A percentile compares a stretch with the other conserved stretches of the same genome.
Evolutionary conservation across 92 coral and sea anemone genomes (phyloP).

Genomic region (Siderastrea siderea): DNA sequence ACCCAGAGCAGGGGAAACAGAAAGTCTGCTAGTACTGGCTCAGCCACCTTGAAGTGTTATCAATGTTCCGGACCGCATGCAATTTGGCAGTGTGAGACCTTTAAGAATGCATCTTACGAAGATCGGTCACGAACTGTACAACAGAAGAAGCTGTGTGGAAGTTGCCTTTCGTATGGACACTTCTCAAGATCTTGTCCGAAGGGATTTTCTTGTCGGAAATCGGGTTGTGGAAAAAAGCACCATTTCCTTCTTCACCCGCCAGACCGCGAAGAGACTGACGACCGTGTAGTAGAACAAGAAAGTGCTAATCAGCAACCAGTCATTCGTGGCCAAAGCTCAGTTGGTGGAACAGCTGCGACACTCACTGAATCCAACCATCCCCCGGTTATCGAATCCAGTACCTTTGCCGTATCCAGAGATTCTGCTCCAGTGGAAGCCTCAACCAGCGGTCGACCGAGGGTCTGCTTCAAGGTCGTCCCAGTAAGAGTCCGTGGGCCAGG

Average conservation of each 20-base stretch:
- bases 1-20: slow-evolving; percentile 11
- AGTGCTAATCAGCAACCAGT: slow-evolving; percentile 19
- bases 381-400: slow-evolving; percentile 20
- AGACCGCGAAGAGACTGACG: neutral
- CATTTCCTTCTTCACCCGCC: slow-evolving; percentile 65
- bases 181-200: slow-evolving; percentile 68
- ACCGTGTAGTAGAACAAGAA: slow-evolving; percentile 9
- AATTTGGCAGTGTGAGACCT: slow-evolving; percentile 68
- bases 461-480: slow-evolving; percentile 68
- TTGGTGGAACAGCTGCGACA: slow-evolving; percentile 33
- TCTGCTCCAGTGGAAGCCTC: slow-evolving; percentile 10
- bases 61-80: slow-evolving; percentile 54
- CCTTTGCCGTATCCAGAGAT: slow-evolving; percentile 37
- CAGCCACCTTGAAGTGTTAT: slow-evolving; percentile 50
- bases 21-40: slow-evolving; percentile 6
- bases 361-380: slow-evolving; percentile 16
- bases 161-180: slow-evolving; percentile 76
- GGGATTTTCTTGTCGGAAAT: slow-evolving; percentile 67
- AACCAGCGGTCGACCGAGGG: slow-evolving; percentile 30
- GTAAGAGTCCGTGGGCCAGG: slow-evolving; percentile 62
- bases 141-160: slow-evolving; percentile 68
- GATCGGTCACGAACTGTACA: slow-evolving; percentile 50
- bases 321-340: slow-evolving; percentile 1
- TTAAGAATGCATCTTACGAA: slow-evolving; percentile 25
- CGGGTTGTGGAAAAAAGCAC: slow-evolving; percentile 70